Conservation (phyloP, 2,888 invertebrate genomes). For the Archaeoteleia sp. region DNA sequence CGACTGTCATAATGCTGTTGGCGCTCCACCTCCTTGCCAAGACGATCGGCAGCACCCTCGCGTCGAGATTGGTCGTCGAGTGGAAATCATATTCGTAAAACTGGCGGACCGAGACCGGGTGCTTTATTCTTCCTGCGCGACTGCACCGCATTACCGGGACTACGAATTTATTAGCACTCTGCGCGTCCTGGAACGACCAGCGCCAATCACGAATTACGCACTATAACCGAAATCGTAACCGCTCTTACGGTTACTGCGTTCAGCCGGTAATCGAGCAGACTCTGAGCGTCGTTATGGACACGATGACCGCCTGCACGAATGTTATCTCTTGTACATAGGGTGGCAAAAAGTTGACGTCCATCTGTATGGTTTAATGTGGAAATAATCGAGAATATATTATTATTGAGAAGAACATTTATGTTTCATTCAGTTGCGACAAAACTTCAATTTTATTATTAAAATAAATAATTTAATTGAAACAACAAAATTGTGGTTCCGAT, state of each 20-base stretch:
- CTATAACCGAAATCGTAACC: conserved; percentile 69
- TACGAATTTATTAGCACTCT: conserved; percentile 72
- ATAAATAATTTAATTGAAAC: no score
- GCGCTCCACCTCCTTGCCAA: conserved; percentile 58
- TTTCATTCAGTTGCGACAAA: no score
- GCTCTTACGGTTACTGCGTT: conserved; percentile 53
- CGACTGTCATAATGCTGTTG: conserved; percentile 59
- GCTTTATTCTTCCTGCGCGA: conserved; percentile 67
- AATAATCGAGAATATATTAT: no score
- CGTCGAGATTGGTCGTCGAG: conserved; percentile 57
- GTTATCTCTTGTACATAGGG: conserved; percentile 57
- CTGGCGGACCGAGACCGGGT: conserved; percentile 67
- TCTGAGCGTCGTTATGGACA: conserved; percentile 53
- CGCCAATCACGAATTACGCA: conserved; percentile 72
- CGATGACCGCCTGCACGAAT: conserved; percentile 57
- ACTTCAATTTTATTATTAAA: no score
- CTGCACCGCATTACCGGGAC: conserved; percentile 54
- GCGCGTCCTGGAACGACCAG: conserved; percentile 63
- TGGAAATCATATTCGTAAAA: conserved; percentile 73
- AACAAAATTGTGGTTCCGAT: no score
- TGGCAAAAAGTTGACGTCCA: conserved; percentile 32
- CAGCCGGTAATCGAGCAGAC: conserved; percentile 51
- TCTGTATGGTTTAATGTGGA: no score
- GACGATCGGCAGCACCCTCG: conserved; percentile 56
- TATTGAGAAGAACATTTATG: no score